Evolutionary conservation across 1,140 invertebrate genomes (phyloP).

Genomic region (Musca domestica): DNA sequence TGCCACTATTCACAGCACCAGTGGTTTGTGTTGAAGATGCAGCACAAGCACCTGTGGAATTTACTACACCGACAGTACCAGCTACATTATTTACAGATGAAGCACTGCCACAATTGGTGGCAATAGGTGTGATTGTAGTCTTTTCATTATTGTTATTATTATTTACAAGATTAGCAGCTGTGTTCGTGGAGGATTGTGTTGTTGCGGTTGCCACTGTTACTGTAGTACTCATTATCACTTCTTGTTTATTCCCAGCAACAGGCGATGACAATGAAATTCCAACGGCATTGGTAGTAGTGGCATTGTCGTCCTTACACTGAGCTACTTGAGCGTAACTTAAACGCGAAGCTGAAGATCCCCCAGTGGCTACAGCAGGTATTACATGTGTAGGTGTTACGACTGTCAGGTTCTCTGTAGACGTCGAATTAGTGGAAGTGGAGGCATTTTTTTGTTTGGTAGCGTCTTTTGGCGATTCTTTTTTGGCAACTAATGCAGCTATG

Average conservation of each 20-base stretch:
- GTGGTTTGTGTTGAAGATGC: slow-evolving; percentile 35
- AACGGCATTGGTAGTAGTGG: background rate
- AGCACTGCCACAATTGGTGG: background rate
- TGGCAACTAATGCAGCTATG: slow-evolving; percentile 40
- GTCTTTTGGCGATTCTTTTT: slow-evolving; percentile 44
- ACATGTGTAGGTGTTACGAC: background rate
- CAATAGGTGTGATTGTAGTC: slow-evolving; percentile 2
- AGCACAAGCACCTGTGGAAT: slow-evolving; percentile 26
- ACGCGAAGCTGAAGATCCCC: slow-evolving; percentile 58
- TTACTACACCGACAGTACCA: background rate
- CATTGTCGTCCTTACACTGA: slow-evolving; percentile 54
- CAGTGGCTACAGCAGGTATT: slow-evolving; percentile 1
- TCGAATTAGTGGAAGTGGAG: slow-evolving; percentile 48
- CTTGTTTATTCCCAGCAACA: slow-evolving; percentile 26
- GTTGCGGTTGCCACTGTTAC: background rate
- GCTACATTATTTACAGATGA: background rate
- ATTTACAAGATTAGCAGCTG: background rate
- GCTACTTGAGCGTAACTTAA: slow-evolving; percentile 83
- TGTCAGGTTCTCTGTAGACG: slow-evolving; percentile 48
- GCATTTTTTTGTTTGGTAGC: slow-evolving; percentile 45
- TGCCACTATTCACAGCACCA: slow-evolving; percentile 29
- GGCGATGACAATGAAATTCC: slow-evolving; percentile 12
- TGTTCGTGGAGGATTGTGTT: background rate
- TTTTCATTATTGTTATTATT: slow-evolving; percentile 4
- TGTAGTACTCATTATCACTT: background rate